Evolutionary conservation across 1,140 invertebrate genomes (phyloP).

Genomic region (Lordiphosa mommai): DNA sequence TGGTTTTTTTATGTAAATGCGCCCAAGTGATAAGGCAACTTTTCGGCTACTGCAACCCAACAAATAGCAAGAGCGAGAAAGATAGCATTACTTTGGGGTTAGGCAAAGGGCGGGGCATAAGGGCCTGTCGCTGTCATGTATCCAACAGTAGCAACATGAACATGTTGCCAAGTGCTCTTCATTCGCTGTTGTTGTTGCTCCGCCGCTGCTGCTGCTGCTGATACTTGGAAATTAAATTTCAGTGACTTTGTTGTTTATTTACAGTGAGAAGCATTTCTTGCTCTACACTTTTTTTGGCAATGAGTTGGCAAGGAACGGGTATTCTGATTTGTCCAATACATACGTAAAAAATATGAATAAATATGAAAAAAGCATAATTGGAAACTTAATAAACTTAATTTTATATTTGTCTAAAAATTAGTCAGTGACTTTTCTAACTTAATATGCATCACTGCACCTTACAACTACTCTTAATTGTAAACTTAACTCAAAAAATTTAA

Average conservation of each 20-base stretch:
- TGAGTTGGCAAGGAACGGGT: slow-evolving; percentile 28
- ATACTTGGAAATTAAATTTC: slow-evolving; percentile 70
- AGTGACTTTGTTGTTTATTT: slow-evolving; percentile 77
- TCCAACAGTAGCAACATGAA: slow-evolving; percentile 68
- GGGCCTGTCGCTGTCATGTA: slow-evolving; percentile 65
- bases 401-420: too few species aligned
- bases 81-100: slow-evolving; percentile 16
- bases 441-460: too few species aligned
- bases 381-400: neutral
- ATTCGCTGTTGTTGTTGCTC: slow-evolving; percentile 18
- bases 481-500: too few species aligned
- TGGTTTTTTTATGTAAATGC: slow-evolving; percentile 78
- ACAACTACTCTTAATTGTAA: too few species aligned
- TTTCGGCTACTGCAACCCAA: slow-evolving; percentile 59
- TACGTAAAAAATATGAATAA: slow-evolving; percentile 4
- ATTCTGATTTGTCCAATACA: slow-evolving; percentile 44
- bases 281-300: slow-evolving; percentile 10
- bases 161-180: slow-evolving; percentile 70
- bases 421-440: too few species aligned
- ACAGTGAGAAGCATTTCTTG: slow-evolving; percentile 9
- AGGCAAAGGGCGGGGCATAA: neutral
- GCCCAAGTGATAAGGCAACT: slow-evolving; percentile 77
- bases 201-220: slow-evolving; percentile 35
- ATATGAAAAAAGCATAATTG: neutral
- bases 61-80: neutral